A percentile compares a stretch with the other conserved stretches of the same genome.
Conservation (phyloP, 2,888 invertebrate species). For the Drosophila conformis region DNA sequence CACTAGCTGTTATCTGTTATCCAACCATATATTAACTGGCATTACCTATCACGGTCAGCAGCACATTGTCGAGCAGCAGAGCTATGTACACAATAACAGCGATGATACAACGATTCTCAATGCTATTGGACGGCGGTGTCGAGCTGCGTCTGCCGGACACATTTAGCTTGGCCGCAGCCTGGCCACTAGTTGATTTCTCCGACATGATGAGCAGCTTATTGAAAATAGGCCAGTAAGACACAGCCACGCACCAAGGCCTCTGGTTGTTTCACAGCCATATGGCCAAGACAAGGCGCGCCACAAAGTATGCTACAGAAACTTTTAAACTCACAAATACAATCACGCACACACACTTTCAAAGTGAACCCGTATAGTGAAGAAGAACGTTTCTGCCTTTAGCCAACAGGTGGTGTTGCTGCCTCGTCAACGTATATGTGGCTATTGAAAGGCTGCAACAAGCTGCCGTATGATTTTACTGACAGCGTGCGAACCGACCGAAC, state of each 20-base stretch:
- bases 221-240: conserved; percentile 23
- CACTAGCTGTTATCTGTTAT: conserved; percentile 10
- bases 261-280: conserved; percentile 64
- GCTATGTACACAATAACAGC: conserved; percentile 90
- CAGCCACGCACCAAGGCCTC: conserved; percentile 1
- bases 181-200: conserved; percentile 45
- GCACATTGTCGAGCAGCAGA: conserved; percentile 93
- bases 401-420: conserved; percentile 84
- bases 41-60: conserved; percentile 95
- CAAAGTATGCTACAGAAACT: conserved; percentile 59
- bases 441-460: conserved; percentile 82
- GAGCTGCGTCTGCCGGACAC: conserved; percentile 48
- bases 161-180: conserved; percentile 54
- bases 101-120: conserved; percentile 79
- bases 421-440: conserved; percentile 75
- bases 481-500: conserved; percentile 43
- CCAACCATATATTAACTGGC: conserved; percentile 14
- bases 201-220: conserved; percentile 54
- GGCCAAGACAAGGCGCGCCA: conserved; percentile 58
- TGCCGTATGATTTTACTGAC: conserved; percentile 72
- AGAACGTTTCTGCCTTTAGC: conserved; percentile 15
- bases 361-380: not conserved
- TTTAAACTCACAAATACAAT: not conserved
- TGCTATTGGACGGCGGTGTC: conserved; percentile 50
- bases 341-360: conserved; percentile 7